These are phyloP conservation scores for Capitella teleta DNA, from an alignment of 1,140 invertebrate species.

Conservation along the genomic window DNA sequence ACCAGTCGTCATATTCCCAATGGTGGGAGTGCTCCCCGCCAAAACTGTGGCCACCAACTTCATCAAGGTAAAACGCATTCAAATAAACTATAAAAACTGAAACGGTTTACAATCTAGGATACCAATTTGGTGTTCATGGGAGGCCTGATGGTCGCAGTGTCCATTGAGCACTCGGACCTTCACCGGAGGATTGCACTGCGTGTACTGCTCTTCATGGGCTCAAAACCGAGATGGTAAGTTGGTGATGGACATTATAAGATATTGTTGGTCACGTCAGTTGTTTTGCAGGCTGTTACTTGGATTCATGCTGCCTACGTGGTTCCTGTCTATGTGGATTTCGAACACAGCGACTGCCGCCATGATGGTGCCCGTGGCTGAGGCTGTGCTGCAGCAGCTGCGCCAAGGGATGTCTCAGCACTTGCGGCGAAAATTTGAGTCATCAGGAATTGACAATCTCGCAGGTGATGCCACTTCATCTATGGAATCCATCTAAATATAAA, in stretches of 20 bases:
- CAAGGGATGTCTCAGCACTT: no score
- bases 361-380: constrained; percentile 42
- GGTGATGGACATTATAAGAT: neutral
- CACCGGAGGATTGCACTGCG: constrained; percentile 72
- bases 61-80: no score
- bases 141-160: constrained; percentile 66
- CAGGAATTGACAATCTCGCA: no score
- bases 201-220: constrained; percentile 64
- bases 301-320: constrained; percentile 63
- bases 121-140: constrained; percentile 67
- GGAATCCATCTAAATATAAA: no score
- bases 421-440: no score
- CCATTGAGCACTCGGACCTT: constrained; percentile 72
- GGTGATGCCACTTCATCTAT: no score
- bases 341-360: constrained; percentile 56
- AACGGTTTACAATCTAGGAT: constrained; percentile 18
- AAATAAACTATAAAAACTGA: neutral
- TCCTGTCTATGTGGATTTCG: constrained; percentile 74
- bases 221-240: constrained; percentile 34
- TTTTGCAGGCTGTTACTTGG: constrained; percentile 36
- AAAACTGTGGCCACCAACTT: constrained; percentile 30
- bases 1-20: constrained; percentile 42
- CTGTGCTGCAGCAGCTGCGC: constrained; percentile 23
- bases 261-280: no score
- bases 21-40: constrained; percentile 31